phyloP scores from a whole-genome alignment of 2,888 invertebrate species.

The Morpho achilles region DNA sequence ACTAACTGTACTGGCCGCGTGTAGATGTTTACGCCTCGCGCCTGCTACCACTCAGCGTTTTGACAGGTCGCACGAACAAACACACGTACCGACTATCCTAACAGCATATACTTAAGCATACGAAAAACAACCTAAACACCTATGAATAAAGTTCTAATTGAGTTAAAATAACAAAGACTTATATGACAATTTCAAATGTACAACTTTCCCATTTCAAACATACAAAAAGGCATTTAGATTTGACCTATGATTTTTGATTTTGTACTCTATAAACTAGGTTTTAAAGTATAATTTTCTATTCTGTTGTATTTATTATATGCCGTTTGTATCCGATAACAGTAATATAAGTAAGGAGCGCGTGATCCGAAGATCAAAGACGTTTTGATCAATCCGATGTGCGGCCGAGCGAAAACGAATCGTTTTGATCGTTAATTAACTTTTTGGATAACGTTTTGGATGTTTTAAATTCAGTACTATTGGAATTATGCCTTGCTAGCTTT shows the following conservation, averaged over 20 bases:
- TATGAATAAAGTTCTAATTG: slow-evolving; percentile 20
- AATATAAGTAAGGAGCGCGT: slow-evolving; percentile 72
- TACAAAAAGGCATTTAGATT: slow-evolving; percentile 21
- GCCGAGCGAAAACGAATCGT: slow-evolving; percentile 39
- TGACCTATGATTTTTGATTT: slow-evolving; percentile 13
- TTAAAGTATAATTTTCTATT: slow-evolving; percentile 20
- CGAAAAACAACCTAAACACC: slow-evolving; percentile 23
- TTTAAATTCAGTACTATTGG: too few species aligned
- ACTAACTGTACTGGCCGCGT: slow-evolving; percentile 35
- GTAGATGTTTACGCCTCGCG: slow-evolving; percentile 63
- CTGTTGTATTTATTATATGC: slow-evolving; percentile 30
- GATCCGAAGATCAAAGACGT: slow-evolving; percentile 70
- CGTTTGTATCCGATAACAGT: slow-evolving; percentile 45
- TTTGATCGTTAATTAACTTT: slow-evolving; percentile 54
- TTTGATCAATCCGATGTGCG: slow-evolving; percentile 59
- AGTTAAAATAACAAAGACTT: background rate
- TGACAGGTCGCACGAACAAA: slow-evolving; percentile 55
- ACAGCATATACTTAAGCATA: slow-evolving; percentile 5
- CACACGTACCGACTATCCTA: slow-evolving; percentile 21
- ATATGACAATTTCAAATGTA: slow-evolving; percentile 4
- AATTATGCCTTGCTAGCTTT: too few species aligned
- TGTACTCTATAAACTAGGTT: slow-evolving; percentile 4
- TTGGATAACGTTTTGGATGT: slow-evolving; percentile 22
- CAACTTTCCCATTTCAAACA: slow-evolving; percentile 7
- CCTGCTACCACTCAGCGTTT: slow-evolving; percentile 71